Conservation (phyloP, 2,888 invertebrate species). For the Fragum sueziense region DNA sequence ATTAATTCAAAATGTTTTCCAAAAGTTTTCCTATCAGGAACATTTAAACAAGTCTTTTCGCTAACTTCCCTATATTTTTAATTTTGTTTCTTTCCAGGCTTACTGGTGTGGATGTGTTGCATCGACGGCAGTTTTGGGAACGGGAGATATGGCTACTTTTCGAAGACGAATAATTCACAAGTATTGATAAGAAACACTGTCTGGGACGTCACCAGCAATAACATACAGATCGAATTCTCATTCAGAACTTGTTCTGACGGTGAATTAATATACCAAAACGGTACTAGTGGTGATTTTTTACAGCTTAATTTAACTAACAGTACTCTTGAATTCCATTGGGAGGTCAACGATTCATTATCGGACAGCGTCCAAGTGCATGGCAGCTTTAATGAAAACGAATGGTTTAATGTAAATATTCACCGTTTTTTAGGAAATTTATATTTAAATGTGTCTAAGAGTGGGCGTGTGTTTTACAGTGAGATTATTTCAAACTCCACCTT, state of each 20-base stretch:
- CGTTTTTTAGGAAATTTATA: slow-evolving; percentile 57
- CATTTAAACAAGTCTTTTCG: neutral
- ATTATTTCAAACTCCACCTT: slow-evolving; percentile 64
- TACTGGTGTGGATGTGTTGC: slow-evolving; percentile 26
- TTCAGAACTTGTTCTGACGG: slow-evolving; percentile 66
- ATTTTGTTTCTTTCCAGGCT: slow-evolving; percentile 52
- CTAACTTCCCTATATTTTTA: neutral
- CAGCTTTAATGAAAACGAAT: slow-evolving; percentile 61
- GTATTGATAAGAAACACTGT: slow-evolving; percentile 45
- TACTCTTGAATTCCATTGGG: slow-evolving; percentile 61
- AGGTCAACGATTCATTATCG: slow-evolving; percentile 27
- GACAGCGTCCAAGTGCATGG: slow-evolving; percentile 37
- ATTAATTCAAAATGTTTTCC: slow-evolving; percentile 31
- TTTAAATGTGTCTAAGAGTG: slow-evolving; percentile 56
- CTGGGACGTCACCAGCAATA: slow-evolving; percentile 49
- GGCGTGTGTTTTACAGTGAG: slow-evolving; percentile 40
- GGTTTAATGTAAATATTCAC: slow-evolving; percentile 58
- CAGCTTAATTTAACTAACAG: slow-evolving; percentile 57
- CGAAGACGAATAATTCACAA: slow-evolving; percentile 56
- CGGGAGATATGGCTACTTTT: slow-evolving; percentile 58
- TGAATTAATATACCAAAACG: slow-evolving; percentile 63
- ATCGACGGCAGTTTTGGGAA: slow-evolving; percentile 21
- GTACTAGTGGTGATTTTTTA: slow-evolving; percentile 56
- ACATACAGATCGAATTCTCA: slow-evolving; percentile 60
- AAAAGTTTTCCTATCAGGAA: neutral